These are phyloP conservation scores for Thunnus maccoyii DNA, from an alignment of 2,113 vertebrate genomes.

Conservation along the genomic window DNA sequence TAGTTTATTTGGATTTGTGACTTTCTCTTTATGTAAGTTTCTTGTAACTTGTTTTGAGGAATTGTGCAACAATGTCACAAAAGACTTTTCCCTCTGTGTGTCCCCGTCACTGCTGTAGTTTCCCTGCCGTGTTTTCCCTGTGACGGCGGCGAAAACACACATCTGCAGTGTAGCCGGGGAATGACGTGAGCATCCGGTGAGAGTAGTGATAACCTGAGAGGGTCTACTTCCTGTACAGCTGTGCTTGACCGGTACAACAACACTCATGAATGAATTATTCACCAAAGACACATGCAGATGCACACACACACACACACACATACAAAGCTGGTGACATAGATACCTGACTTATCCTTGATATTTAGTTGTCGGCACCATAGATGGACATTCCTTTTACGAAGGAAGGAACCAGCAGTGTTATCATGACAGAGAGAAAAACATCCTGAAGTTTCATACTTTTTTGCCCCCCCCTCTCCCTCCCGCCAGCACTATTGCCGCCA, in stretches of 20 bases:
- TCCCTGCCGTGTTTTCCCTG: slow-evolving; percentile 31
- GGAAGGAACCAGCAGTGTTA: slow-evolving; percentile 70
- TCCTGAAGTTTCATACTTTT: slow-evolving; percentile 60
- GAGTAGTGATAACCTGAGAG: slow-evolving; percentile 74
- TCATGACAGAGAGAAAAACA: slow-evolving; percentile 75
- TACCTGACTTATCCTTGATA: slow-evolving; percentile 56
- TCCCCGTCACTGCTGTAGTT: slow-evolving; percentile 5
- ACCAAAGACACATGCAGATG: slow-evolving; percentile 41
- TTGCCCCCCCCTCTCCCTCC: not conserved
- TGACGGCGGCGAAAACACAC: slow-evolving; percentile 45
- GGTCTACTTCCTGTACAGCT: slow-evolving; percentile 85
- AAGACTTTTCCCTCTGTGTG: not conserved
- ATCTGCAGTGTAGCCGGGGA: slow-evolving; percentile 56
- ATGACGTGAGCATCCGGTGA: slow-evolving; percentile 72
- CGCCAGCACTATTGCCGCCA: not conserved
- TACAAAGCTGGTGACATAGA: slow-evolving; percentile 26
- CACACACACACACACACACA: slow-evolving; percentile 27
- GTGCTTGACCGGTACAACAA: slow-evolving; percentile 72
- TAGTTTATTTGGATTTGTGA: not conserved
- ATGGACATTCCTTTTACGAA: slow-evolving; percentile 43
- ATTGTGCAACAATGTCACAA: not conserved
- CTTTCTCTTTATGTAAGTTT: slow-evolving; percentile 13
- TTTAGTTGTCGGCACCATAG: slow-evolving; percentile 22
- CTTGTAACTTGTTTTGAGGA: slow-evolving; percentile 19
- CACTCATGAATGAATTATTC: slow-evolving; percentile 69